Evolutionary conservation across 2,797 vertebrate species (phyloP).

Genomic region (Thamnophis elegans): DNA sequence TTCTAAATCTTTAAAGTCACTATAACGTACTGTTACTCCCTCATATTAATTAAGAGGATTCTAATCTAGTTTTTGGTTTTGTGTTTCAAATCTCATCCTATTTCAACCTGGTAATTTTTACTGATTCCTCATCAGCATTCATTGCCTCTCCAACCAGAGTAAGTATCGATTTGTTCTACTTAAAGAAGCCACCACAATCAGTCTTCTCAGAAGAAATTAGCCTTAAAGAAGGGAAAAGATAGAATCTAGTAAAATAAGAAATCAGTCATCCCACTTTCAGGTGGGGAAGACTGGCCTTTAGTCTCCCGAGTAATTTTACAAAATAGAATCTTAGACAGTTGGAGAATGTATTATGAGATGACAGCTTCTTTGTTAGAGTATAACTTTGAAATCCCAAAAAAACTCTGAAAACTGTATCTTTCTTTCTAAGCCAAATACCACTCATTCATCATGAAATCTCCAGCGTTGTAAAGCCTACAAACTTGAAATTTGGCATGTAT

Average conservation of each 20-base stretch:
- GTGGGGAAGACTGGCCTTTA: background rate
- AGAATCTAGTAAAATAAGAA: slow-evolving; percentile 6
- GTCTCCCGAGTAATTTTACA: background rate
- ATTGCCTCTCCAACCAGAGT: background rate
- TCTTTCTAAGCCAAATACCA: no score
- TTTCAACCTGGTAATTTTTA: background rate
- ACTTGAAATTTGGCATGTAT: no score
- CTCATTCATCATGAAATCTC: no score
- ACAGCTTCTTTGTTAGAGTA: background rate
- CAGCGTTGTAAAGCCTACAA: no score
- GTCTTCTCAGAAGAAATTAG: background rate
- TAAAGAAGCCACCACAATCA: background rate
- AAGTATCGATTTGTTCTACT: slow-evolving; percentile 3
- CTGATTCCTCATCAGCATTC: slow-evolving; percentile 19
- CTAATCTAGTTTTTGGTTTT: background rate
- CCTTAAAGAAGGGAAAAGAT: background rate
- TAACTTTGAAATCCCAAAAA: background rate
- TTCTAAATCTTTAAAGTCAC: slow-evolving; percentile 7
- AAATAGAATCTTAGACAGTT: background rate
- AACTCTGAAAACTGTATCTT: background rate
- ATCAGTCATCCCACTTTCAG: background rate
- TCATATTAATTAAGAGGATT: background rate
- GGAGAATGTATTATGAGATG: background rate
- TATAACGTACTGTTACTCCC: background rate
- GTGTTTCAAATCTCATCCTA: background rate